Evolutionary conservation across 37 sponge, comb jelly and placozoan genomes (phyloP).

Genomic region (Eunapius fragilis): DNA sequence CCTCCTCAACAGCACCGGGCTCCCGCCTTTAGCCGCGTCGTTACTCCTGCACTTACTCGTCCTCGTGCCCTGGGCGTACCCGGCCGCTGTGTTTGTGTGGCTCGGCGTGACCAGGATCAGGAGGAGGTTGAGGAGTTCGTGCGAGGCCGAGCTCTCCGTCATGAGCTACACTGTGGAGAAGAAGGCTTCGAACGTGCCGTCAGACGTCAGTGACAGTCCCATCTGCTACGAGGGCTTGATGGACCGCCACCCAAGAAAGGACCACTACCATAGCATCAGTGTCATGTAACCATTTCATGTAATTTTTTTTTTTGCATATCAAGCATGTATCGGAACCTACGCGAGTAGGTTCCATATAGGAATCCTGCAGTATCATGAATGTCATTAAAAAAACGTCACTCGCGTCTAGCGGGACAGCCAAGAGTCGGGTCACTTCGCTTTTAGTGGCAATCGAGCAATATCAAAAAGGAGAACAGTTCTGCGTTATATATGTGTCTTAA

Average conservation of each 20-base stretch:
- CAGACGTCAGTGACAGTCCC: background rate
- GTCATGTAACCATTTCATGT: background rate
- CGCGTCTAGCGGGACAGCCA: too few relatives aligned
- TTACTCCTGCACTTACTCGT: conserved; percentile 6
- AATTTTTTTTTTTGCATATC: too few relatives aligned
- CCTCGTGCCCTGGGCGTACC: conserved; percentile 12
- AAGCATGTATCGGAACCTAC: too few relatives aligned
- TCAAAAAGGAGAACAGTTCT: too few relatives aligned
- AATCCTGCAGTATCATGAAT: too few relatives aligned
- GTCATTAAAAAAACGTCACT: too few relatives aligned
- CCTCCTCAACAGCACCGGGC: conserved; percentile 13
- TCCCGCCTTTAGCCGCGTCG: background rate
- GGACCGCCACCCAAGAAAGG: background rate
- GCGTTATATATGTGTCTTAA: too few relatives aligned
- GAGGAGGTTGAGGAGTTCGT: background rate
- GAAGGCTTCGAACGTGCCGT: background rate
- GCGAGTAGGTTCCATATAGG: too few relatives aligned
- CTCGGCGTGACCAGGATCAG: background rate
- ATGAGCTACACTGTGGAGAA: background rate
- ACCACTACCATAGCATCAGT: background rate
- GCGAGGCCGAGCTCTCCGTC: background rate
- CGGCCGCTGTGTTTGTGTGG: background rate
- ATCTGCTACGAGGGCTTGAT: background rate
- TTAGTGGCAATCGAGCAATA: too few relatives aligned
- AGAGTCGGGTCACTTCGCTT: too few relatives aligned